Conservation (phyloP, 2,888 invertebrate genomes). For the Ditula angustiorana region DNA sequence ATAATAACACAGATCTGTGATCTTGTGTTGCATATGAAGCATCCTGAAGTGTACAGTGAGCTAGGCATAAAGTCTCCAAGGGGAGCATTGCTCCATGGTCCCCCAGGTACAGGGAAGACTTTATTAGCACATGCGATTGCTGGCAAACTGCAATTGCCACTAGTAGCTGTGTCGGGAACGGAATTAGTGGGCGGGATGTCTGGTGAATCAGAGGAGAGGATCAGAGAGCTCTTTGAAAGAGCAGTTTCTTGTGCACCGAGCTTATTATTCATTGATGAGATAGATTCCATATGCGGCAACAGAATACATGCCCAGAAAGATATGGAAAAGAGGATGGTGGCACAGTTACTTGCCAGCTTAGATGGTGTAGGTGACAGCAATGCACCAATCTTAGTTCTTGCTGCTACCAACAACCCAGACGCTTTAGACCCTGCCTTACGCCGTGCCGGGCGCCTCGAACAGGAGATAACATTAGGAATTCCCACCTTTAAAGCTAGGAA, state of each 20-base stretch:
- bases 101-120: conserved; percentile 97
- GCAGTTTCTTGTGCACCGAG: conserved; percentile 91
- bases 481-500: conserved; percentile 93
- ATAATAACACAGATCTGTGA: conserved; percentile 89
- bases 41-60: conserved; percentile 94
- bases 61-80: conserved; percentile 95
- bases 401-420: conserved; percentile 98
- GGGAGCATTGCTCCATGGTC: conserved; percentile 97
- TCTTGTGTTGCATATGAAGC: conserved; percentile 93
- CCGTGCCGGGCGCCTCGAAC: conserved; percentile 96
- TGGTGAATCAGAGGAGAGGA: conserved; percentile 97
- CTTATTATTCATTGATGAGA: conserved; percentile 97
- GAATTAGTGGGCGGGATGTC: conserved; percentile 97
- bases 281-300: conserved; percentile 97
- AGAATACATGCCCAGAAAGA: conserved; percentile 96
- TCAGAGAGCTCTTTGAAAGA: conserved; percentile 95
- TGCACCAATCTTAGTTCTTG: conserved; percentile 92
- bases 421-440: conserved; percentile 96
- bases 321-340: conserved; percentile 98
- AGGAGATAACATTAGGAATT: conserved; percentile 97
- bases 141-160: conserved; percentile 93
- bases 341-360: conserved; percentile 95
- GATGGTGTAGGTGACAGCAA: conserved; percentile 89
- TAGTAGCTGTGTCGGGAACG: conserved; percentile 95
- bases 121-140: conserved; percentile 93